phyloP scores from a whole-genome alignment of 2,113 vertebrate genomes.

The Zonotrichia leucophrys region DNA sequence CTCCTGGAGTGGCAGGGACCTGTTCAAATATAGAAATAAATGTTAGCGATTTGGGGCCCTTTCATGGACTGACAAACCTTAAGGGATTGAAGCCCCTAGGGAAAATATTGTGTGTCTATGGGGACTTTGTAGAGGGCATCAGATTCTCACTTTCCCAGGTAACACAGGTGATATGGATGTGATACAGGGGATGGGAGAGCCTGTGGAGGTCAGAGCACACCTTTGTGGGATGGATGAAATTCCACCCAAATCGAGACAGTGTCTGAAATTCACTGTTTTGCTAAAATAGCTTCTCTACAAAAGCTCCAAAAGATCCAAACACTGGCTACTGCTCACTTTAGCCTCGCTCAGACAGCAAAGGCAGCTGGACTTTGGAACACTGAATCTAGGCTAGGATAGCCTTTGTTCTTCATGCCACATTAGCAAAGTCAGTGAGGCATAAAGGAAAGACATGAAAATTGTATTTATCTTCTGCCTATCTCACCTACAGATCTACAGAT shows the following conservation, averaged over 20 bases:
- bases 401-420: neutral
- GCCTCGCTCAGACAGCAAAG: neutral
- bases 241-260: neutral
- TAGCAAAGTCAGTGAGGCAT: neutral
- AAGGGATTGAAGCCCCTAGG: neutral
- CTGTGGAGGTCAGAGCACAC: neutral
- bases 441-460: neutral
- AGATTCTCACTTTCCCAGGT: fast-evolving
- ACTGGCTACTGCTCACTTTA: neutral
- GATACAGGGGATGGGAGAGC: neutral
- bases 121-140: neutral
- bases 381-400: neutral
- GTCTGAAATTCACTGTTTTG: neutral
- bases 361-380: neutral
- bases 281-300: neutral
- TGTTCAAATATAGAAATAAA: neutral
- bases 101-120: neutral
- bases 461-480: conserved; percentile 31
- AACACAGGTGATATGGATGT: neutral
- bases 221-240: neutral
- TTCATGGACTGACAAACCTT: neutral
- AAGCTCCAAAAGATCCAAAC: neutral
- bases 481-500: neutral
- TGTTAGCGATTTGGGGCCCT: neutral
- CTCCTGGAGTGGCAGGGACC: neutral